phyloP scores from a whole-genome alignment of 2,888 invertebrate species.

The Ditula angustiorana region DNA sequence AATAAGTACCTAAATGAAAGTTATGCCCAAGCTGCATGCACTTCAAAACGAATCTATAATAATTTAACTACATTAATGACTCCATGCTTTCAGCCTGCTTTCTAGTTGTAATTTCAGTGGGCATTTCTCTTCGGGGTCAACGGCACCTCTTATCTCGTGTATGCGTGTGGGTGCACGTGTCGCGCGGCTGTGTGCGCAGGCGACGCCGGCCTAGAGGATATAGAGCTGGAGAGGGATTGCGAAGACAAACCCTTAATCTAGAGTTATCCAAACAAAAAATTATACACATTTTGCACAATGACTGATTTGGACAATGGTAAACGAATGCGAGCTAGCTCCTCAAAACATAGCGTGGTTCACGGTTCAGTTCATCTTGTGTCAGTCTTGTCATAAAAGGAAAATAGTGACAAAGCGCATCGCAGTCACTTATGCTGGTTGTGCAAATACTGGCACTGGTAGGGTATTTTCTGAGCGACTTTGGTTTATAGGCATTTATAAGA shows the following conservation, averaged over 20 bases:
- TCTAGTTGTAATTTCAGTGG: constrained; percentile 73
- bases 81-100: constrained; percentile 48
- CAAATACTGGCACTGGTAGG: too few relatives aligned
- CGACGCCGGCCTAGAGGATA: constrained; percentile 45
- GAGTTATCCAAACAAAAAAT: too few relatives aligned
- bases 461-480: too few relatives aligned
- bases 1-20: not conserved
- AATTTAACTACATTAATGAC: constrained; percentile 28
- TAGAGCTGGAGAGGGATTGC: not conserved
- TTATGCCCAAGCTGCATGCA: constrained; percentile 2
- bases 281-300: too few relatives aligned
- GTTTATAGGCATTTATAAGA: too few relatives aligned
- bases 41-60: constrained; percentile 12
- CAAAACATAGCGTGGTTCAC: too few relatives aligned
- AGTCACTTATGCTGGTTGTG: too few relatives aligned
- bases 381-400: too few relatives aligned
- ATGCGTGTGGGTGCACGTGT: constrained; percentile 46
- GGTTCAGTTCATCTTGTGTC: too few relatives aligned
- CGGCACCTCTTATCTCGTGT: constrained; percentile 76
- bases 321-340: too few relatives aligned
- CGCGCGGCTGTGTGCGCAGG: constrained; percentile 60
- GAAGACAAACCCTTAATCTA: not conserved
- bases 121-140: constrained; percentile 73
- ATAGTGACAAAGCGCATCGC: too few relatives aligned
- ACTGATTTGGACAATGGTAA: too few relatives aligned